Base-by-base conservation (phyloP, 2,113 vertebrate species). In the Mixornis gularis region DNA sequence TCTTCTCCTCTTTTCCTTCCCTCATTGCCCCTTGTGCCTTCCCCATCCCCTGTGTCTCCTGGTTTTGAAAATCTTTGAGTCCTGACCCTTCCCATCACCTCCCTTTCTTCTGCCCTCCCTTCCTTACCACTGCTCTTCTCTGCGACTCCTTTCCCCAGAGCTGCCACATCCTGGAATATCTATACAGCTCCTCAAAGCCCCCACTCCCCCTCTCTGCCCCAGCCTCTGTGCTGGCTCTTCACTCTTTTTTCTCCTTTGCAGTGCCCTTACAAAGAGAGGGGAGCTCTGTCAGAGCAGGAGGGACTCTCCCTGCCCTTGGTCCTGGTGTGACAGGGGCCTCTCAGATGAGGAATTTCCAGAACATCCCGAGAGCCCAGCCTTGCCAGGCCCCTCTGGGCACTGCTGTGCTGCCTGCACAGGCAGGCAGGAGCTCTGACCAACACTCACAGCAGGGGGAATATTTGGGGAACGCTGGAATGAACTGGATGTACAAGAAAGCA, bases 331-430 rank as follows among this genome's bases (percentile, higher is more conserved):
- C n/a, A 56, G 53, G 7, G 14, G 32, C 63, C 52, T 36, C 88
- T 41, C 17, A 8, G n/a, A 43, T 0, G n/a, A 65, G 53, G 20
- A 44, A 2, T 40, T 24, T 3, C 17, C 6, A 26, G 65, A 63
- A 15, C 9, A 29, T 6, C 26, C 36, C 1, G 0, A 8, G 14
- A 38, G 38, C 59, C 38, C 76, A 17, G 27, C n/a, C 62, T 5
- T 0, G 0, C n/a, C 25, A 3, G 60, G 16, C 25, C 10, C 8
- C 49, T 0, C 1, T 0, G 5, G 60, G 71, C 1, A 0, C 52
- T 32, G 64, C 80, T 27, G 30, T 8, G 63, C 68, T n/a, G 21
- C 7, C 49, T 36, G 55, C 66, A 11, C 56, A 9, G 2, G 46
- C 29, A 36, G 52, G 53, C 79, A 85, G 62, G 18, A 68, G 43